These are phyloP conservation scores for Zhuqinia jingwanae DNA, from an alignment of 2,888 invertebrate genomes.

Conservation along the genomic window DNA sequence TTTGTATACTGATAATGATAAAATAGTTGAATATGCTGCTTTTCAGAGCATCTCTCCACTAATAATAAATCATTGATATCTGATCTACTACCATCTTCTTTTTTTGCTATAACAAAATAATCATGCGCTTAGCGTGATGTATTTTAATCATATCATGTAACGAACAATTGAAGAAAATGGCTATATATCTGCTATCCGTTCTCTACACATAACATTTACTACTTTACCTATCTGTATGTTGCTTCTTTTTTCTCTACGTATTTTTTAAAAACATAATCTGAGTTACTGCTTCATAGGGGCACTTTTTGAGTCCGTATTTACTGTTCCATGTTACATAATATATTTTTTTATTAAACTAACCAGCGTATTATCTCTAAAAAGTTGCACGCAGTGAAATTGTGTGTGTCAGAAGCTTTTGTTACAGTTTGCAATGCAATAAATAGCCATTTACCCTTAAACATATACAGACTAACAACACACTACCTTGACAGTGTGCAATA, in stretches of 20 bases:
- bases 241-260: background rate
- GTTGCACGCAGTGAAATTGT: background rate
- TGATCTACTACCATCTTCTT: background rate
- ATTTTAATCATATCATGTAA: background rate
- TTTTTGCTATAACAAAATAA: conserved; percentile 11
- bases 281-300: conserved; percentile 23
- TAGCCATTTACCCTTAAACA: too few species aligned
- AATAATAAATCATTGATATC: too few species aligned
- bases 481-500: too few species aligned
- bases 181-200: background rate
- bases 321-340: background rate
- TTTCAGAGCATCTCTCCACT: background rate
- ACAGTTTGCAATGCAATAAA: too few species aligned
- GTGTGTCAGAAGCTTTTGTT: background rate
- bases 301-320: conserved; percentile 39
- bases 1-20: background rate
- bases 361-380: background rate
- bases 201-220: too few species aligned
- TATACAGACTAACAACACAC: too few species aligned
- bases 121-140: background rate
- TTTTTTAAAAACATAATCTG: conserved; percentile 11
- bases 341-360: background rate
- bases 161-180: background rate
- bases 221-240: background rate
- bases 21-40: conserved; percentile 13